phyloP scores from a whole-genome alignment of 2,113 vertebrate genomes.

The Triplophysa siluroides region DNA sequence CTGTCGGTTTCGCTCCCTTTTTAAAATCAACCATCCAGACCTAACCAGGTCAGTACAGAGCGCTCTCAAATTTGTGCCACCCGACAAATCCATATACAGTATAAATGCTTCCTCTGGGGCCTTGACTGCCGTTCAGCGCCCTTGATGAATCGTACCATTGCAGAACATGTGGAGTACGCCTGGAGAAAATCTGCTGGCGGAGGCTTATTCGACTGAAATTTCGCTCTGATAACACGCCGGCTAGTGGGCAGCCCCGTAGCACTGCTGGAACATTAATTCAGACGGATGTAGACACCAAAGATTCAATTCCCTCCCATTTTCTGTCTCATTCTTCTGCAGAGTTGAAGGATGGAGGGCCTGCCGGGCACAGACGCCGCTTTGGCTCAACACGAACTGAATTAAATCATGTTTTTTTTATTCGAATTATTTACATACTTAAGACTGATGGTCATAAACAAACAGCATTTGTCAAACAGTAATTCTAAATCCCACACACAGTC shows the following conservation, averaged over 20 bases:
- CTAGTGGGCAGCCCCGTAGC: slow-evolving; percentile 23
- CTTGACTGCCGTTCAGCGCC: slow-evolving; percentile 24
- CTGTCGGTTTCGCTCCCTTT: slow-evolving; percentile 58
- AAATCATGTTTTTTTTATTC: slow-evolving; percentile 10
- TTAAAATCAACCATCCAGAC: slow-evolving; percentile 58
- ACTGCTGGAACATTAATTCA: slow-evolving; percentile 29
- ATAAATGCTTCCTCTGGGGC: slow-evolving; percentile 31
- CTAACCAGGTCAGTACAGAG: slow-evolving; percentile 58
- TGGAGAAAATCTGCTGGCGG: slow-evolving; percentile 16
- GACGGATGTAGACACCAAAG: slow-evolving; percentile 31
- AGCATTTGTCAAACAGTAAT: not conserved
- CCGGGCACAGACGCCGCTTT: slow-evolving; percentile 14
- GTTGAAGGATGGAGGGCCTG: not conserved
- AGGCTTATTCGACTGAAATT: slow-evolving; percentile 31
- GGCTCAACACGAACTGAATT: not conserved
- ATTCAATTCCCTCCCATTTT: slow-evolving; percentile 15
- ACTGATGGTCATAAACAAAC: not conserved
- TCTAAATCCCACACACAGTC: no score
- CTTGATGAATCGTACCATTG: slow-evolving; percentile 52
- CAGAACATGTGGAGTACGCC: slow-evolving; percentile 43
- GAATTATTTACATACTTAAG: slow-evolving; percentile 24
- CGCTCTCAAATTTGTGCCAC: slow-evolving; percentile 21
- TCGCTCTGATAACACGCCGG: slow-evolving; percentile 26
- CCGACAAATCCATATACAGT: slow-evolving; percentile 26
- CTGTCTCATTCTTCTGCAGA: slow-evolving; percentile 18